Conservation (phyloP, 2,888 invertebrate species). For the Boloria selene region DNA sequence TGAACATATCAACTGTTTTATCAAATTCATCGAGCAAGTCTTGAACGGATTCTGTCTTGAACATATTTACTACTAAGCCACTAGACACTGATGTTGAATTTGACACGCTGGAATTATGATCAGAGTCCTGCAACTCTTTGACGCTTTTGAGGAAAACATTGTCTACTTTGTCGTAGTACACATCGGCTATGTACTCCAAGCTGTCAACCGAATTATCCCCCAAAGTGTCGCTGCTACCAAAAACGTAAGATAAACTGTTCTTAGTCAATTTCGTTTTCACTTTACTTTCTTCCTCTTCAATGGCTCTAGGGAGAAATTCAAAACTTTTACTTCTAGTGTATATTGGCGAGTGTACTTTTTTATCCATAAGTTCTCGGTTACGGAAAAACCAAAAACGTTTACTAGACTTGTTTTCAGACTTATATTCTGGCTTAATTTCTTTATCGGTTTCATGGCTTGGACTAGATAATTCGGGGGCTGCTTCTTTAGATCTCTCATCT, state of each 20-base stretch:
- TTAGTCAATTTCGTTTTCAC: slow-evolving; percentile 46
- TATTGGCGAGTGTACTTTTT: slow-evolving; percentile 51
- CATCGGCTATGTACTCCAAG: slow-evolving; percentile 65
- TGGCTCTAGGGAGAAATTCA: slow-evolving; percentile 70
- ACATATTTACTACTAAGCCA: slow-evolving; percentile 58
- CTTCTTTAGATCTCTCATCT: slow-evolving; percentile 47
- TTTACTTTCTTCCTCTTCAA: slow-evolving; percentile 55
- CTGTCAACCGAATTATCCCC: slow-evolving; percentile 68
- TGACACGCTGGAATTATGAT: slow-evolving; percentile 62
- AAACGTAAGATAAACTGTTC: slow-evolving; percentile 60
- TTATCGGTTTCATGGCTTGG: slow-evolving; percentile 47
- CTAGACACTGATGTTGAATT: slow-evolving; percentile 66
- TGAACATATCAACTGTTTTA: slow-evolving; percentile 71
- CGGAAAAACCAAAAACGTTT: slow-evolving; percentile 75
- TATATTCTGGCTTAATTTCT: slow-evolving; percentile 61
- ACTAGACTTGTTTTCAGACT: slow-evolving; percentile 60
- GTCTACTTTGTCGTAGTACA: slow-evolving; percentile 66
- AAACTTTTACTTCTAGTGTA: slow-evolving; percentile 76
- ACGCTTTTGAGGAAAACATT: slow-evolving; percentile 67
- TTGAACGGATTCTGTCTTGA: slow-evolving; percentile 65
- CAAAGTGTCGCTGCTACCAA: slow-evolving; percentile 64
- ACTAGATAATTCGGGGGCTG: slow-evolving; percentile 16
- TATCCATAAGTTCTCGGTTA: slow-evolving; percentile 62
- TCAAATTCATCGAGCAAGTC: slow-evolving; percentile 69
- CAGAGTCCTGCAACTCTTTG: slow-evolving; percentile 62